Evolutionary conservation across 2,888 invertebrate species (phyloP).

Genomic region (Trichogramma evanescens): DNA sequence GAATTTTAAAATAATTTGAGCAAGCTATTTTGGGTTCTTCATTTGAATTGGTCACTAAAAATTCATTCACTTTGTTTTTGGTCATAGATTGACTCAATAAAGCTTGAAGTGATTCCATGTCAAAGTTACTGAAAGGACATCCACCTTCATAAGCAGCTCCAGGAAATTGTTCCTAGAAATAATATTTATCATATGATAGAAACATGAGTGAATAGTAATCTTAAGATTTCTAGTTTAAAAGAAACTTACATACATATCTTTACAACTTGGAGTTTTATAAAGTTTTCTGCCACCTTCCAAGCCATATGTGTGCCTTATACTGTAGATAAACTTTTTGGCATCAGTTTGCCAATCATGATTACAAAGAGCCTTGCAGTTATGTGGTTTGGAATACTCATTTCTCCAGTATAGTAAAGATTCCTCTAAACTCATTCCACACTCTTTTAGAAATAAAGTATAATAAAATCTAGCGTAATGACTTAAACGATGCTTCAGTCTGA

Average conservation of each 20-base stretch:
- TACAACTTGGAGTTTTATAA: slow-evolving; percentile 57
- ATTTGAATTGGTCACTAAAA: slow-evolving; percentile 23
- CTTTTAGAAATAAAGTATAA: slow-evolving; percentile 65
- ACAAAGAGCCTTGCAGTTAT: slow-evolving; percentile 49
- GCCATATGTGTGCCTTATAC: slow-evolving; percentile 67
- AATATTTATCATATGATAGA: not conserved
- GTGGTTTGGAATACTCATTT: slow-evolving; percentile 54
- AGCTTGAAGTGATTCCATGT: slow-evolving; percentile 43
- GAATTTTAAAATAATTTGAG: slow-evolving; percentile 30
- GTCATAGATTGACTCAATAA: slow-evolving; percentile 10
- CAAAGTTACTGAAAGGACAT: slow-evolving; percentile 59
- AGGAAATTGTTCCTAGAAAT: slow-evolving; percentile 36
- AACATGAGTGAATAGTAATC: not conserved
- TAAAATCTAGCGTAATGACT: slow-evolving; percentile 59
- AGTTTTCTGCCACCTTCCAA: slow-evolving; percentile 60
- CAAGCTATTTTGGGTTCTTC: slow-evolving; percentile 34
- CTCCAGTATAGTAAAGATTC: slow-evolving; percentile 62
- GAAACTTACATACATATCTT: slow-evolving; percentile 53
- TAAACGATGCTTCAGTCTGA: slow-evolving; percentile 57
- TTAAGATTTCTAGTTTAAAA: not conserved
- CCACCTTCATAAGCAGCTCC: slow-evolving; percentile 54
- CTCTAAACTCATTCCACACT: slow-evolving; percentile 60
- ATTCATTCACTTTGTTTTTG: slow-evolving; percentile 25
- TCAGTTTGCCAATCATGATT: slow-evolving; percentile 60
- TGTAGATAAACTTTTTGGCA: slow-evolving; percentile 59